Percentiles rank a stretch among this genome's conserved stretches.
These are phyloP conservation scores for Xenus cinereus DNA, from an alignment of 2,113 vertebrate genomes.

Conservation along the genomic window DNA sequence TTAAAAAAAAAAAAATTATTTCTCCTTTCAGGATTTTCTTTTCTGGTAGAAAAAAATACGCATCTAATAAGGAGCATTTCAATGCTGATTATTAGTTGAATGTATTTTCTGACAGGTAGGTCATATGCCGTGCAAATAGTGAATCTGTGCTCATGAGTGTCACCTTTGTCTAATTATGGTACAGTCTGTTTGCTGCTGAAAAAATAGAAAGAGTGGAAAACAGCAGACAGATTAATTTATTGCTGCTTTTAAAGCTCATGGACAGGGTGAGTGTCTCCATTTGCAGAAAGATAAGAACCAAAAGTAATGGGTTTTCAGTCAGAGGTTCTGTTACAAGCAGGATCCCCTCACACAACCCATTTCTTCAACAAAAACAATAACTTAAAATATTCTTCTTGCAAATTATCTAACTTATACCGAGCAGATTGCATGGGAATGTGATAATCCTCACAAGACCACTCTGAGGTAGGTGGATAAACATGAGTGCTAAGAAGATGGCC, in stretches of 20 bases:
- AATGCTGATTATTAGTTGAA: not conserved
- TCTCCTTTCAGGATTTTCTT: not conserved
- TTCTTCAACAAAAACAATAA: not conserved
- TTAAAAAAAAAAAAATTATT: not conserved
- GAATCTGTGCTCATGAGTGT: not conserved
- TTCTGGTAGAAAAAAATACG: not conserved
- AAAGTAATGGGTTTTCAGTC: not conserved
- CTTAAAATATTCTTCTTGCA: not conserved
- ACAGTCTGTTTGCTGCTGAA: not conserved
- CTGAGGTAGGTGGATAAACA: not conserved
- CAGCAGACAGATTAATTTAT: not conserved
- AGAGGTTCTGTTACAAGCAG: not conserved
- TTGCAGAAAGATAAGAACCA: slow-evolving; percentile 19
- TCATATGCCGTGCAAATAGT: not conserved
- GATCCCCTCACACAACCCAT: not conserved
- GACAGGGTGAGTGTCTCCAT: not conserved
- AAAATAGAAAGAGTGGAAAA: not conserved
- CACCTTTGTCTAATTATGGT: not conserved
- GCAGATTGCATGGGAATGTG: not conserved
- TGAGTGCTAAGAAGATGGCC: not conserved
- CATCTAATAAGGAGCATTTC: not conserved
- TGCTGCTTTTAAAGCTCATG: not conserved
- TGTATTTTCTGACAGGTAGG: not conserved
- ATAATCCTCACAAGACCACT: not conserved
- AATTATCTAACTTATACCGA: not conserved